These are phyloP conservation scores for Neolamprologus ventralis DNA, from an alignment of 2,113 vertebrate species.

Conservation along the genomic window DNA sequence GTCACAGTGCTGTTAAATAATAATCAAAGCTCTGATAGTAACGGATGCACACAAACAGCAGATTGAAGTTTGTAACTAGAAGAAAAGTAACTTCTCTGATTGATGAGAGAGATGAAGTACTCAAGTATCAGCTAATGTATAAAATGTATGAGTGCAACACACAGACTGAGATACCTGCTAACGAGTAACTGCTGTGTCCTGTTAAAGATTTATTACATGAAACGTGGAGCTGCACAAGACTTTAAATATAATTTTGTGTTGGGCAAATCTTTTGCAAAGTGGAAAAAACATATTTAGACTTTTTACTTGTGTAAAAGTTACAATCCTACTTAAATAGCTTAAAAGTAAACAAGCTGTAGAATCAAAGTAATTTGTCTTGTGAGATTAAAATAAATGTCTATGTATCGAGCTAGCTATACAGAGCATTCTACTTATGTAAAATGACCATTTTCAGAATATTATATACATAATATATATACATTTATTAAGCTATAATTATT, in stretches of 20 bases:
- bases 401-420: neutral
- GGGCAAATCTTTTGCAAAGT: neutral
- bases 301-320: neutral
- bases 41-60: fast-evolving
- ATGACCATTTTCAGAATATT: neutral
- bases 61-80: neutral
- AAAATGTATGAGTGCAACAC: neutral
- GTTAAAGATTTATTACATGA: neutral
- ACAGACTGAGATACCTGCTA: neutral
- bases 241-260: neutral
- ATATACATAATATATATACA: neutral
- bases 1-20: neutral
- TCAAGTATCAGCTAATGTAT: neutral
- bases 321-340: neutral
- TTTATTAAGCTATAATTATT: neutral
- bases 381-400: neutral
- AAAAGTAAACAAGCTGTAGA: neutral
- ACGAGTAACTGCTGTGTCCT: neutral
- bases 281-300: neutral
- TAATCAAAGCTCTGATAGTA: neutral
- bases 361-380: neutral
- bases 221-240: neutral
- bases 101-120: neutral
- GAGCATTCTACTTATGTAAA: neutral
- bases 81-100: neutral